Base-by-base conservation (phyloP, 2,797 vertebrate genomes). In the Phoebastria nigripes region DNA sequence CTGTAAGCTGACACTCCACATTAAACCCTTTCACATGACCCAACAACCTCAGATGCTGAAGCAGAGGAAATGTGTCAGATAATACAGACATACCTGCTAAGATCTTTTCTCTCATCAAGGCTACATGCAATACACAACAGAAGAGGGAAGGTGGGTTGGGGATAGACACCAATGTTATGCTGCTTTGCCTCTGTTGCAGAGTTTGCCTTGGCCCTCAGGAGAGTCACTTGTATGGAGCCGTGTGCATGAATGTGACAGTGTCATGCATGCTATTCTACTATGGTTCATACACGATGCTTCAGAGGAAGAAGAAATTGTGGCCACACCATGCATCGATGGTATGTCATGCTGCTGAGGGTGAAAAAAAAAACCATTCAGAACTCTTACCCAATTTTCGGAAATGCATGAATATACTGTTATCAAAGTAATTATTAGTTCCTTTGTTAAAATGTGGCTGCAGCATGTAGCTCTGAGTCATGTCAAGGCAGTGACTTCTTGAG, bases 321-420 rank as follows among this genome's bases (percentile, higher is more conserved):
- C 54, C 26, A 11, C 47, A 21, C 24, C 1, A 2, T 51, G 29
- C 28, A 31, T 3, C 1, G 3, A 19, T 49, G 33, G n/a, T 35
- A 39, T 22, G 33, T 44, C 26, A 17, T 51, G 24, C 49, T 79
- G 25, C 42, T 63, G 29, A 74, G 35, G 7, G 17, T 69, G 41
- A 20, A 31, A 54, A 74, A 62, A 0, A 12, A 10, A 9, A 0
- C 18, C 72, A 37, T 84, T 35, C n/a, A 46, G 37, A 78, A 49
- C 44, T 62, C n/a, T 63, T 55, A 41, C 8, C 15, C 24, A 15
- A 3, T 82, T 92, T 87, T 88, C 55, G 77, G 41, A 67, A 87
- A 62, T 52, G 12, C 15, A 8, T n/a, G 14, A 54, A 46, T 84
- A 5, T 33, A 46, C 22, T 0, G 0, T 65, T 79, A 24, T 15